A percentile compares a stretch with the other conserved stretches of the same genome.
phyloP scores from a whole-genome alignment of 2,797 vertebrate species.

The Hypotaenidia okinawae region DNA sequence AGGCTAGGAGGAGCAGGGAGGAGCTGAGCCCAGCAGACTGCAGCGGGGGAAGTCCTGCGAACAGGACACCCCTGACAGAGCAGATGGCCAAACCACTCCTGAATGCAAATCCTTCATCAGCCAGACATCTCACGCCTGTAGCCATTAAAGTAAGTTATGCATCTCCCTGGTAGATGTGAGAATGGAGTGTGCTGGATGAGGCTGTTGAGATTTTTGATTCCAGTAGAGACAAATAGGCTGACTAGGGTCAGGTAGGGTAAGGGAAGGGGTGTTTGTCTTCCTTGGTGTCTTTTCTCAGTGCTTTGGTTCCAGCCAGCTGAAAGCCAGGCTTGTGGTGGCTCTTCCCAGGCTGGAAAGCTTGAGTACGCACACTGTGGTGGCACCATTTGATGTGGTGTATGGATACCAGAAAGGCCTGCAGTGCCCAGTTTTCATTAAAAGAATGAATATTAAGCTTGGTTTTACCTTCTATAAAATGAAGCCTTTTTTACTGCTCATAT shows the following conservation, averaged over 20 bases:
- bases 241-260: neutral
- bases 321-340: neutral
- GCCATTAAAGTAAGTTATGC: slow-evolving; percentile 88
- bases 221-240: neutral
- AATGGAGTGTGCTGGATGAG: accelerated
- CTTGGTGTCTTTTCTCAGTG: neutral
- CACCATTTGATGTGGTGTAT: neutral
- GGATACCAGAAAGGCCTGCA: neutral
- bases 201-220: neutral
- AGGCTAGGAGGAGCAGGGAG: neutral
- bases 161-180: neutral
- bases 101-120: neutral
- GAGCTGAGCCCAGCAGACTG: neutral
- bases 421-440: neutral
- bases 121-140: slow-evolving; percentile 82
- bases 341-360: neutral
- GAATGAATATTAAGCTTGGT: neutral
- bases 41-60: neutral
- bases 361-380: accelerated
- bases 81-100: neutral
- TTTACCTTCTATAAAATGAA: neutral
- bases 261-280: neutral
- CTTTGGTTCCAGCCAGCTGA: neutral
- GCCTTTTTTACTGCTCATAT: neutral
- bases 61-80: neutral